Base-by-base conservation (phyloP, 2,888 invertebrate genomes). In the Hartigia nigra region DNA sequence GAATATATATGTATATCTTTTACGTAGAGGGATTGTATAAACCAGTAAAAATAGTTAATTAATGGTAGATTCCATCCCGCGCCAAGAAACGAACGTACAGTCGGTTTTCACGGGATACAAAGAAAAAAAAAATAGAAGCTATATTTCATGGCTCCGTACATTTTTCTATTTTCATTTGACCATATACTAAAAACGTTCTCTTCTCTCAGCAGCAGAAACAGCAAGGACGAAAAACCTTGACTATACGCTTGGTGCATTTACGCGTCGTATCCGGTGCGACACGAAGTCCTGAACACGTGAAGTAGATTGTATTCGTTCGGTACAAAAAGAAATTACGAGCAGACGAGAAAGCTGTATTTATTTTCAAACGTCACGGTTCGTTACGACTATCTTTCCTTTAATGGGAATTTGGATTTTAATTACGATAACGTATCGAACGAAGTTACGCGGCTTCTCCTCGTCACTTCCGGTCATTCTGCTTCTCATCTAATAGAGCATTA, bases 381-480 rank as follows among this genome's bases (percentile, higher is more conserved):
- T 3, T 34, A 34, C 34, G 34, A 34, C 34, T 34, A 4, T 72
- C 23, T 9, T 12, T 31, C 31, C 32, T 72, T 31, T 72, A 72
- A 72, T 72, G 72, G 72, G 23, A 72, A 32, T 32, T 72, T 34
- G 12, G 72, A 72, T 72, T 72, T 72, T 34, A 72, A 72, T 72
- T 72, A 72, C 31, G 72, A 72, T 34, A 72, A 34, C 72, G 31
- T 55, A 55, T 55, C 55, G 23, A 55, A 55, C 23, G 2, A 23
- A 55, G 5, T 55, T 9, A 55, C 55, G 14, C 35, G 23, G 55
- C 55, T 55, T 55, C 23, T 39, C 39, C 39, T 23, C 23, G 23
- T 55, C 23, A 14, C 55, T 55, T 55, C 55, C 23, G 23, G 23
- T 55, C 3, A 23, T 55, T 55, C 39, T 14, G 39, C 5, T 39